Conservation (phyloP, 92 coral and sea anemone genomes). For the Parazoanthus atlanticus region DNA sequence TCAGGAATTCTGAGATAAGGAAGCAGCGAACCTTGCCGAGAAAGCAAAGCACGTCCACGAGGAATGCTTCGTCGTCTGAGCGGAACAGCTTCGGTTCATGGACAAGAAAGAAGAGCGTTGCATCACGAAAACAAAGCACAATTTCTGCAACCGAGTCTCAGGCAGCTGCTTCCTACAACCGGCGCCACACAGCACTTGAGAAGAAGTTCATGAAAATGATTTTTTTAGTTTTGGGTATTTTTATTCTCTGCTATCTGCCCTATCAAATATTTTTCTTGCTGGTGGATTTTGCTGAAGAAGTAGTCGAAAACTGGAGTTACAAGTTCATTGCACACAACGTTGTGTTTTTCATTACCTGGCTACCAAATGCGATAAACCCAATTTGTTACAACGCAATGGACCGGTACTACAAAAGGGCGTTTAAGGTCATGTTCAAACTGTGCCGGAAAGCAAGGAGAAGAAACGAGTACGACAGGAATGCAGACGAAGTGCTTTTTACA, state of each 20-base stretch:
- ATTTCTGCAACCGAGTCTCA: not conserved
- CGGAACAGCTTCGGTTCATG: not conserved
- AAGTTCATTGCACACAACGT: constrained; percentile 24
- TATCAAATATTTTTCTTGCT: constrained; percentile 58
- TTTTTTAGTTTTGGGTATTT: constrained; percentile 45
- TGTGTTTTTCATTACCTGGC: constrained; percentile 57
- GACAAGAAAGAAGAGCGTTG: not conserved
- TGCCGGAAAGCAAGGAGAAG: not conserved
- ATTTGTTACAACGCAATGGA: constrained; percentile 65
- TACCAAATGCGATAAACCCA: constrained; percentile 66
- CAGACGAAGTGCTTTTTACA: not conserved
- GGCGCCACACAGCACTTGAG: constrained; percentile 47
- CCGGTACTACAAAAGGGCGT: constrained; percentile 47
- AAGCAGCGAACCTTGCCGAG: constrained; percentile 21
- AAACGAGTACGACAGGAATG: not conserved
- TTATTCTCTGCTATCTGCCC: constrained; percentile 65
- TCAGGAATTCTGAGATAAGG: constrained; percentile 46
- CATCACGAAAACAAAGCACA: not conserved
- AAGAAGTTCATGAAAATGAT: constrained; percentile 61
- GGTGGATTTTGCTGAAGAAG: constrained; percentile 43
- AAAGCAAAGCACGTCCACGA: not conserved
- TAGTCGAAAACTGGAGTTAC: constrained; percentile 43
- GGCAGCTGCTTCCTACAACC: not conserved
- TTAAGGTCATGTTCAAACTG: constrained; percentile 3
- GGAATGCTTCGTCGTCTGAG: not conserved